Evolutionary conservation across 2,113 vertebrate genomes (phyloP).

Genomic region (Zosterops hypoxanthus): DNA sequence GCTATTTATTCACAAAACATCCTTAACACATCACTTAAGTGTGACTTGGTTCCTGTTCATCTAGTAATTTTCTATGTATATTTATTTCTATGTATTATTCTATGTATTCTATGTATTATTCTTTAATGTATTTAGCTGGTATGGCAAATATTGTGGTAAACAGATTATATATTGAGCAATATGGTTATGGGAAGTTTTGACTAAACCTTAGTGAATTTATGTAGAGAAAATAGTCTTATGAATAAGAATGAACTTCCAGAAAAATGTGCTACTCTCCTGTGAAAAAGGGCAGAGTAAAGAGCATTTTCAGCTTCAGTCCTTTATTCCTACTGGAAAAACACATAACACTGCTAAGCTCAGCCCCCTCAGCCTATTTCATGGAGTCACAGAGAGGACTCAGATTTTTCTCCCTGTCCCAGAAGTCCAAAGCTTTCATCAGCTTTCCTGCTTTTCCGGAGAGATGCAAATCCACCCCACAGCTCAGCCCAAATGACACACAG

Average conservation of each 20-base stretch:
- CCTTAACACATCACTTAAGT: neutral
- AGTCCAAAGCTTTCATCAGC: neutral
- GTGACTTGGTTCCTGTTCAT: neutral
- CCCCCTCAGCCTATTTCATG: neutral
- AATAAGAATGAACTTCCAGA: neutral
- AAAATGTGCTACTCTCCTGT: neutral
- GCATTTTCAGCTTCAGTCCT: neutral
- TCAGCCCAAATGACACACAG: fast-evolving
- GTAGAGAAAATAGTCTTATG: constrained; percentile 1
- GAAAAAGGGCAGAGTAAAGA: neutral
- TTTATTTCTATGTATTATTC: neutral
- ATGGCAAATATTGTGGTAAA: neutral
- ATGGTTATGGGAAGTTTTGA: neutral
- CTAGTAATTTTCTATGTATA: neutral
- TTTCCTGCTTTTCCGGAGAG: neutral
- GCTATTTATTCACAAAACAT: neutral
- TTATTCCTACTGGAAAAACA: neutral
- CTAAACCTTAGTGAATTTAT: neutral
- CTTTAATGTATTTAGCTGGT: neutral
- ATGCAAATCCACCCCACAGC: neutral
- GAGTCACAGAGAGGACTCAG: neutral
- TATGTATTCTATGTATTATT: neutral
- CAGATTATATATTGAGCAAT: neutral
- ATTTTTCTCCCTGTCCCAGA: neutral
- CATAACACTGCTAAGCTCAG: neutral